Evolutionary conservation across 2,113 vertebrate species (phyloP).

Genomic region (Cyanistes caeruleus): DNA sequence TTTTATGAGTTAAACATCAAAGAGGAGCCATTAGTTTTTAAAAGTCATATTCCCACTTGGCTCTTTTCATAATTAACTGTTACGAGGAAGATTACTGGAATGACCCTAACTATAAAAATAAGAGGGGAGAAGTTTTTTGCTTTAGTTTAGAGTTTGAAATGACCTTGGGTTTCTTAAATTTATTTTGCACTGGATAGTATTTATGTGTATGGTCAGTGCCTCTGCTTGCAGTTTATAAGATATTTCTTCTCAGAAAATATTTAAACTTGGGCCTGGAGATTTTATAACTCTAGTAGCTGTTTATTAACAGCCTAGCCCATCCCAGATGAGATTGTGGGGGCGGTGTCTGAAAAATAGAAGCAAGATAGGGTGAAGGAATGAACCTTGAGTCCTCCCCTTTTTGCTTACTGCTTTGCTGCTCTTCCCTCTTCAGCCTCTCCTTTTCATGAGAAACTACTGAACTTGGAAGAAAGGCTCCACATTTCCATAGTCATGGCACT

Average conservation of each 20-base stretch:
- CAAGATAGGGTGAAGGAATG: not conserved
- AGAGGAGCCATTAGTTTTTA: not conserved
- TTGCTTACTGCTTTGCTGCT: not conserved
- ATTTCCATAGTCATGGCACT: slow-evolving; percentile 70
- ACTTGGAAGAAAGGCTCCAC: not conserved
- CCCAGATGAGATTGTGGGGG: not conserved
- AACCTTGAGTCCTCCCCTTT: not conserved
- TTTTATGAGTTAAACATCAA: not conserved
- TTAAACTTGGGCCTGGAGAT: not conserved
- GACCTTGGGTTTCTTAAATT: rapidly evolving
- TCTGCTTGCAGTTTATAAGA: not conserved
- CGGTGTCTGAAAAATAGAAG: not conserved
- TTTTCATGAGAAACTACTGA: not conserved
- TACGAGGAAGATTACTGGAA: not conserved
- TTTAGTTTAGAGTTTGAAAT: not conserved
- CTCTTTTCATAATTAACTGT: not conserved
- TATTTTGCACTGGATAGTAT: not conserved
- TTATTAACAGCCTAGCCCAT: not conserved
- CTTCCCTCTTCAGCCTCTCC: not conserved
- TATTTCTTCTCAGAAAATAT: not conserved
- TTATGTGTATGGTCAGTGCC: not conserved
- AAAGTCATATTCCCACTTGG: not conserved
- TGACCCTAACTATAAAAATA: not conserved
- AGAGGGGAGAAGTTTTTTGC: not conserved
- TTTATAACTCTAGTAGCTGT: not conserved